Conservation (phyloP, 2,113 vertebrate genomes). For the Chaenocephalus aceratus region DNA sequence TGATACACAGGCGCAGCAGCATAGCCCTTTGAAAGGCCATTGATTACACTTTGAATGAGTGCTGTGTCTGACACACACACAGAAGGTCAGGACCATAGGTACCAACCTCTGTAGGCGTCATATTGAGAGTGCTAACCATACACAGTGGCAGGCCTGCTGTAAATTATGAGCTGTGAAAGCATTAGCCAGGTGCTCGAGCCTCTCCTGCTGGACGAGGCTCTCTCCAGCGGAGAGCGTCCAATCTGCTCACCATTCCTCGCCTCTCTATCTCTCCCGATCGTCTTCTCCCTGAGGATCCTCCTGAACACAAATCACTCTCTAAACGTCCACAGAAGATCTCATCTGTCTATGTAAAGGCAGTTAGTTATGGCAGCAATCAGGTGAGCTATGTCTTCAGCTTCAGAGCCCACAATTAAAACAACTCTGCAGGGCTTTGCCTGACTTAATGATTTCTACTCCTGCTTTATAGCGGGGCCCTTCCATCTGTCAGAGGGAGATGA, state of each 20-base stretch:
- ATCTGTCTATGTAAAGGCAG: slow-evolving; percentile 58
- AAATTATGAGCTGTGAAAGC: slow-evolving; percentile 78
- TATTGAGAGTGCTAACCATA: slow-evolving; percentile 61
- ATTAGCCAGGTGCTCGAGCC: slow-evolving; percentile 82
- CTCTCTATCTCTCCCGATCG: slow-evolving; percentile 36
- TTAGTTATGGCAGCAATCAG: slow-evolving; percentile 75
- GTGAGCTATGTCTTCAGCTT: slow-evolving; percentile 65
- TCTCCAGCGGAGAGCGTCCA: slow-evolving; percentile 63
- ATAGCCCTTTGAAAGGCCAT: slow-evolving; percentile 40
- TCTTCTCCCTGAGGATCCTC: slow-evolving; percentile 49
- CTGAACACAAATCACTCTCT: slow-evolving; percentile 70
- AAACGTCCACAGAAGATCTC: slow-evolving; percentile 63
- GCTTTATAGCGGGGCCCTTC: slow-evolving; percentile 74
- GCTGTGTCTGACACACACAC: slow-evolving; percentile 47
- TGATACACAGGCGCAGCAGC: slow-evolving; percentile 40
- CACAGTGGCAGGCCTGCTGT: slow-evolving; percentile 51
- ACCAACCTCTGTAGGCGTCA: slow-evolving; percentile 56
- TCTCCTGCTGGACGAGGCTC: slow-evolving; percentile 61
- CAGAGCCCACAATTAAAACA: slow-evolving; percentile 72
- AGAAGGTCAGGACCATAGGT: slow-evolving; percentile 71
- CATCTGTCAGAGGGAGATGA: slow-evolving; percentile 79
- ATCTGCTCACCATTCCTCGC: slow-evolving; percentile 56
- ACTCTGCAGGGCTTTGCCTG: slow-evolving; percentile 71
- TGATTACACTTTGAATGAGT: slow-evolving; percentile 78
- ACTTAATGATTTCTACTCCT: slow-evolving; percentile 75